Percentiles rank a stretch among this genome's conserved stretches.
Conservation (phyloP, 2,797 vertebrate species). For the Denticeps clupeoides region DNA sequence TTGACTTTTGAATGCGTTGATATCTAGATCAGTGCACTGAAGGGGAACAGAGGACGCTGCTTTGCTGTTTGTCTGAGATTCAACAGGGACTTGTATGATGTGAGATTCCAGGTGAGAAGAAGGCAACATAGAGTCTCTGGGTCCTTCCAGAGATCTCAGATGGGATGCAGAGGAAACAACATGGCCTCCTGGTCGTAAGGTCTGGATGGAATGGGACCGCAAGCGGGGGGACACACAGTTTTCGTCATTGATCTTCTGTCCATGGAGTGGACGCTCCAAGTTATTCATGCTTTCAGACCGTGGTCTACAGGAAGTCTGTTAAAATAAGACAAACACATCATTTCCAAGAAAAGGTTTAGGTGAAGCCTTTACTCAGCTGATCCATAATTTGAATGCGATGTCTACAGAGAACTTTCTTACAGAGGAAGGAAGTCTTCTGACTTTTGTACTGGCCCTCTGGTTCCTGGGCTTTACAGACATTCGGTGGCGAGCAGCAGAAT, state of each 20-base stretch:
- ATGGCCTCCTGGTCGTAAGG: conserved; percentile 25
- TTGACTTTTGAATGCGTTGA: conserved; percentile 13
- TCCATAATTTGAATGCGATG: background rate
- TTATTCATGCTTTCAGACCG: conserved; percentile 54
- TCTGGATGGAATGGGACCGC: conserved; percentile 32
- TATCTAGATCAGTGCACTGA: no score
- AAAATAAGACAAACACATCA: conserved; percentile 9
- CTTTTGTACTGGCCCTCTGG: conserved; percentile 71
- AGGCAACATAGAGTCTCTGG: conserved; percentile 6
- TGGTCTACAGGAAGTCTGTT: conserved; percentile 47
- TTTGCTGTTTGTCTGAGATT: no score
- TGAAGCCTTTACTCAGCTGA: background rate
- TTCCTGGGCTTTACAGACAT: conserved; percentile 85
- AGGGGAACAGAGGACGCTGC: no score
- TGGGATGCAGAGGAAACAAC: conserved; percentile 4
- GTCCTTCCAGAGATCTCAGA: conserved; percentile 22
- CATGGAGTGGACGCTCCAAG: conserved; percentile 48
- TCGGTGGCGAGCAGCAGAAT: conserved; percentile 88
- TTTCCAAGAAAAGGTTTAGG: background rate
- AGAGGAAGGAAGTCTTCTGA: conserved; percentile 48
- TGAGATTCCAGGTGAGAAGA: conserved; percentile 1
- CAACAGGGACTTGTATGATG: conserved; percentile 16
- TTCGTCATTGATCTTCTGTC: conserved; percentile 44
- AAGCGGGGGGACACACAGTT: conserved; percentile 28
- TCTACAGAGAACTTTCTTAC: no score